Base-by-base conservation (phyloP, 30 jellyfish, hydroid and myxozoan species). In the Aurelia aurita complex sp. Pacific region DNA sequence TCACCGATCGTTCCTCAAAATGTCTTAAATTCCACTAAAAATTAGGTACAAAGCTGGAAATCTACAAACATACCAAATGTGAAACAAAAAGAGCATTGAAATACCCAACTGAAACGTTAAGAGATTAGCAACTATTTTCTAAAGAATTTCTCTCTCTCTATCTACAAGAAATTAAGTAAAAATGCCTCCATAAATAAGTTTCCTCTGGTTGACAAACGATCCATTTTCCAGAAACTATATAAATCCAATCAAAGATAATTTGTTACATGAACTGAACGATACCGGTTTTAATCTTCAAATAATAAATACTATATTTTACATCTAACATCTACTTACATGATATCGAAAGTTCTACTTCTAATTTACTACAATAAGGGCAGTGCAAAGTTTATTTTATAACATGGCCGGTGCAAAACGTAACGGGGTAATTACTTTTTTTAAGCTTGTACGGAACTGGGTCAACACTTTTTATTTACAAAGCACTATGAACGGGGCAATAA, bases 191-290 rank as follows among this genome's bases (percentile, higher is more conserved):
- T 79, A 79, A 79, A 79, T 79, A 79, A 75, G 89, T 66, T 18
- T 18, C 36, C 65, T 63, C 80, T 23, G 51, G 79, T 66, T 64
- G 80, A 46, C 74, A 66, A 64, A 65, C 80, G 40, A 63, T 38
- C 10, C 59, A 50, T 64, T 79, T 46, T 53, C 78, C 64, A 77
- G 88, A 77, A 65, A 51, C 89, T 46, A 64, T 79, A 64, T 79
- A 79, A 79, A 79, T 64, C 89, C 89, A 57, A 77, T 64, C 68
- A 55, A 36, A 35, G 74, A 29, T 17, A 75, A 79, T 79, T 79
- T 42, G 89, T 67, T 79, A 66, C 32, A 79, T 71, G 52, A 79
- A 51, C 80, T 13, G 32, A 65, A 53, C 46, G 57, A 46, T 64
- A 79, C 40, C 18, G 67, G 38, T 70, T 61, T 61, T 64, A 64